These are phyloP conservation scores for Tetramorium alpestre DNA, from an alignment of 1,140 invertebrate species.

Conservation along the genomic window DNA sequence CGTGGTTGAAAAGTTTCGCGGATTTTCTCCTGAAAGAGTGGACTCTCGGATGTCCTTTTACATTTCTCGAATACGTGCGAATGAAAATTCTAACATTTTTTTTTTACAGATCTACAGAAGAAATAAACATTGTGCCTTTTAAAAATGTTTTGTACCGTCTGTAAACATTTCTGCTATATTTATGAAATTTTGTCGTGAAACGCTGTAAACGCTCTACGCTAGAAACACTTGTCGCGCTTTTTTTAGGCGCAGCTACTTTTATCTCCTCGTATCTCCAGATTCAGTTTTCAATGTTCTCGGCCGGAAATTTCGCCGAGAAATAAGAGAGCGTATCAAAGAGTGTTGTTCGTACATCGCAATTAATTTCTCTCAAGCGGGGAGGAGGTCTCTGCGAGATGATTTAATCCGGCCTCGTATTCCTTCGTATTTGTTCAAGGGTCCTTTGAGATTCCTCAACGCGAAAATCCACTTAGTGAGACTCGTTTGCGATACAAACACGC, in stretches of 20 bases:
- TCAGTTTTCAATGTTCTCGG: neutral
- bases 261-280: neutral
- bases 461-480: slow-evolving; percentile 39
- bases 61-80: slow-evolving; percentile 5
- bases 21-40: neutral
- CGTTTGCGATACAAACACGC: slow-evolving; percentile 8
- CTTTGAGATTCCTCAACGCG: slow-evolving; percentile 4
- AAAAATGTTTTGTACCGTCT: neutral
- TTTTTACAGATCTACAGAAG: neutral
- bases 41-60: neutral
- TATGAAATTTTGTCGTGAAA: neutral
- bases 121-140: neutral
- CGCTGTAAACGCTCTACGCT: neutral
- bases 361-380: neutral
- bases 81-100: neutral
- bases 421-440: slow-evolving; percentile 14
- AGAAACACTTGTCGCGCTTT: neutral
- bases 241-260: neutral
- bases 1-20: neutral
- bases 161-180: neutral
- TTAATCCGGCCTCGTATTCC: slow-evolving; percentile 37
- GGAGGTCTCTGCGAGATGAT: slow-evolving; percentile 31
- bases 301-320: slow-evolving; percentile 2
- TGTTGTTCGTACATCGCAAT: slow-evolving; percentile 40
- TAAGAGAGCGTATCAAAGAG: slow-evolving; percentile 1